These are phyloP conservation scores for Rousettus madagascariensis DNA, from an alignment of 2,797 vertebrate species.

Conservation along the genomic window DNA sequence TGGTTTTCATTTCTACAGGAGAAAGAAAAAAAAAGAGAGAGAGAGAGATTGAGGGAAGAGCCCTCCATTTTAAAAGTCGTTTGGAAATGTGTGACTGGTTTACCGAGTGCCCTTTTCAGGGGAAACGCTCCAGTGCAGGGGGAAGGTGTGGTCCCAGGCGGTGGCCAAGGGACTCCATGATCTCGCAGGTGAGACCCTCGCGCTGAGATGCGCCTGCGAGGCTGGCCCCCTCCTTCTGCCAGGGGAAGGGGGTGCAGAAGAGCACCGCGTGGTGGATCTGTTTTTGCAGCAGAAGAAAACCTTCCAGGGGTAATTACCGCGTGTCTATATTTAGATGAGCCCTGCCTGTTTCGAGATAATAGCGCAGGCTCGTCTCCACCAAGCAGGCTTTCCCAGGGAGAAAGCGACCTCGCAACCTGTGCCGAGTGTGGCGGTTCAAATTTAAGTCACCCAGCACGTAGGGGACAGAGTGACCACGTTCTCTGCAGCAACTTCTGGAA, in stretches of 20 bases:
- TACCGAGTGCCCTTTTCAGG: conserved; percentile 10
- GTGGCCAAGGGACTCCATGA: neutral
- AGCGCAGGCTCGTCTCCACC: fast-evolving
- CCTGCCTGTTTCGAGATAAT: neutral
- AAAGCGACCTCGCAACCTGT: neutral
- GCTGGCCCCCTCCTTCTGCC: neutral
- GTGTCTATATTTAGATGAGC: neutral
- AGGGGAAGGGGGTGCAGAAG: neutral
- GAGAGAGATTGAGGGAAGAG: neutral
- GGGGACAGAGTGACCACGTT: fast-evolving
- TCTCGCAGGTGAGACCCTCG: neutral
- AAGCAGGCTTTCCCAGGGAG: neutral
- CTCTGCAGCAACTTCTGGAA: neutral
- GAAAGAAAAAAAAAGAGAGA: neutral
- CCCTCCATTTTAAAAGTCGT: conserved; percentile 54
- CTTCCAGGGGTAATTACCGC: neutral
- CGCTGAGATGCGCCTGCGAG: fast-evolving
- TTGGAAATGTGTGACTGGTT: conserved; percentile 65
- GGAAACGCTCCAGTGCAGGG: neutral
- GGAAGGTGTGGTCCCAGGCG: neutral
- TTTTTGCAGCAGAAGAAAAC: neutral
- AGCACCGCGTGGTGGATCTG: fast-evolving
- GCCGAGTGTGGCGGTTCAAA: neutral
- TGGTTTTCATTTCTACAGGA: conserved; percentile 47
- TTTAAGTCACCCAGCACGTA: neutral